Evolutionary conservation across 2,797 vertebrate species (phyloP), one percentile per base, ranked within the genome.

Genomic region (Lepus townsendii): DNA sequence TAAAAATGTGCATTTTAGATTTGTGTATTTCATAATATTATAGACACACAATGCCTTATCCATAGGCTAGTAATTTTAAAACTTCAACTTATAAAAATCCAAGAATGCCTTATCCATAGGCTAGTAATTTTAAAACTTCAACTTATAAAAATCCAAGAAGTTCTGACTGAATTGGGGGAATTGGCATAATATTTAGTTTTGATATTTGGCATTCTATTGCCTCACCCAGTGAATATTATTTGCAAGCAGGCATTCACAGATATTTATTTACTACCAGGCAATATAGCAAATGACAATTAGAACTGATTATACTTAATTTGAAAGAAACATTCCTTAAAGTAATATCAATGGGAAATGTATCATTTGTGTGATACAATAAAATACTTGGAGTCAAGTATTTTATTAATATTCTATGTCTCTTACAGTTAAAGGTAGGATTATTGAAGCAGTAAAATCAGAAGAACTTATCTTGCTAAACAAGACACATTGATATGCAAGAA

Each of bases 381-480:
- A 47, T 77, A 2, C 71, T 88, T 77, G 30, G 38, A 75, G 20
- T 66, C 71, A 88, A 7, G n/a, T 10, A 54, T 84, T 94, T 91
- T 75, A 83, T 82, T 60, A 87, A 20, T 52, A 71, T 78, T 77
- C 16, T 73, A 30, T 66, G 24, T 35, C 5, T 32, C 60, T 78
- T 57, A 12, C 5, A 2, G 12, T 75, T 87, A 60, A 90, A 52
- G 42, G 42, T 9, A 87, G 62, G 84, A 80, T 63, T 54, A 62
- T 13, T 68, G 3, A 93, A 93, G 87, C 9, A 68, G 79, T 83
- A 62, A 89, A 83, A 83, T 38, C 42, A 83, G 35, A 97, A 62
- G 16, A 91, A 20, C 13, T 90, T 78, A 73, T 78, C 35, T 87
- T 35, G 24, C 60, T 71, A 50, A 78, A 35, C 2, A 91, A 71